Conservation (phyloP, 2,888 invertebrate genomes). For the Agapostemon virescens region DNA sequence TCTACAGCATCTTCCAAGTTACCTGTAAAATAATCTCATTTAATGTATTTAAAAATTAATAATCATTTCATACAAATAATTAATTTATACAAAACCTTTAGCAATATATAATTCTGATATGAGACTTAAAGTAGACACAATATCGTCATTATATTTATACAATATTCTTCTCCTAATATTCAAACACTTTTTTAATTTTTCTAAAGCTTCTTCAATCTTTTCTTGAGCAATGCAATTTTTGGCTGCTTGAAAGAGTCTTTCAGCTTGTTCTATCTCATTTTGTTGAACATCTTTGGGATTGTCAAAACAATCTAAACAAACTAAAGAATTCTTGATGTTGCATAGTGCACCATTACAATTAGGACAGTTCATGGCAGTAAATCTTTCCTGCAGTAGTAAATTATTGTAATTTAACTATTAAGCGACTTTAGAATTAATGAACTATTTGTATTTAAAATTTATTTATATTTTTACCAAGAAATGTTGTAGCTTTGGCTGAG, state of each 20-base stretch:
- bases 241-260: constrained; percentile 69
- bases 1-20: constrained; percentile 77
- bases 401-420: not conserved
- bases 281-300: constrained; percentile 64
- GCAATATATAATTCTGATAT: constrained; percentile 82
- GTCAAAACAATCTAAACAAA: constrained; percentile 75
- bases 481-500: constrained; percentile 74
- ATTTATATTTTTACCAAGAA: constrained; percentile 69
- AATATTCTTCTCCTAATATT: constrained; percentile 80
- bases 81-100: constrained; percentile 78
- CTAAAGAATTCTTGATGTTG: constrained; percentile 65
- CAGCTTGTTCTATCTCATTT: constrained; percentile 74
- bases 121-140: constrained; percentile 80
- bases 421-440: not conserved
- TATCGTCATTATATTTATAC: constrained; percentile 81
- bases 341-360: constrained; percentile 77
- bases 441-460: constrained; percentile 46
- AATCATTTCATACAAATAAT: not conserved
- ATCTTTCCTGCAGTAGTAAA: constrained; percentile 76
- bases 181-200: constrained; percentile 80
- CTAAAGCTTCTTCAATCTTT: constrained; percentile 78
- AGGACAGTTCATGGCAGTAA: constrained; percentile 78
- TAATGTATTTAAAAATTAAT: not conserved
- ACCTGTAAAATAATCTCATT: constrained; percentile 72
- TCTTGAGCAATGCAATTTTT: constrained; percentile 62